Evolutionary conservation across 2,797 vertebrate species (phyloP).

Genomic region (Hipposideros larvatus): DNA sequence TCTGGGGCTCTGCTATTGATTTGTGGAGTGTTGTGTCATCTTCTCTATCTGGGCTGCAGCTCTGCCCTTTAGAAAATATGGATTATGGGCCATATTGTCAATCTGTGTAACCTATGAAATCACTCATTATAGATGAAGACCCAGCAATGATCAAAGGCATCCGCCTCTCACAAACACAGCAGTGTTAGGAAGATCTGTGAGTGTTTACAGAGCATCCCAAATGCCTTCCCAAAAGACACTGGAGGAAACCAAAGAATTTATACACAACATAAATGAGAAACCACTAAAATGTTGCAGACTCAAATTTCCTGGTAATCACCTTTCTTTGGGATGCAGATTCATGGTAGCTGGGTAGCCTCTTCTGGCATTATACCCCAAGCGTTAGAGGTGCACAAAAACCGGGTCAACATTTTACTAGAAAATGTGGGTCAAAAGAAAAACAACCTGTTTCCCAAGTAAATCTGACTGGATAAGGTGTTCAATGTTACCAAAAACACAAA

Average conservation of each 20-base stretch:
- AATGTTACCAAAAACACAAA: not conserved
- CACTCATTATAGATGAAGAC: not conserved
- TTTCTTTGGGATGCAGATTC: not conserved
- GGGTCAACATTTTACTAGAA: not conserved
- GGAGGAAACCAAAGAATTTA: not conserved
- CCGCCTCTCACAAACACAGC: not conserved
- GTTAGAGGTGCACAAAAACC: not conserved
- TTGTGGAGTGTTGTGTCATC: not conserved
- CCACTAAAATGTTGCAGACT: not conserved
- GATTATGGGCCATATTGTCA: not conserved
- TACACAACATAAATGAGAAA: not conserved
- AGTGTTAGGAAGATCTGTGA: fast-evolving
- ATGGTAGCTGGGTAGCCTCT: fast-evolving
- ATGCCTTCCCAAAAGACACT: not conserved
- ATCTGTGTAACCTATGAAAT: not conserved
- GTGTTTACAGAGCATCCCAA: not conserved
- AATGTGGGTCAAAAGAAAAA: not conserved
- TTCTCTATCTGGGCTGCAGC: not conserved
- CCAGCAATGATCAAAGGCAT: not conserved
- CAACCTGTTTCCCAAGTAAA: not conserved
- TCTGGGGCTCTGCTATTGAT: not conserved
- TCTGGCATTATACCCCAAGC: not conserved
- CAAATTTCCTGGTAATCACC: not conserved
- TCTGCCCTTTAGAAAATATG: constrained; percentile 12
- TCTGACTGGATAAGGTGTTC: not conserved